Evolutionary conservation across 1,140 invertebrate species (phyloP), one percentile per base, ranked within the genome.

Genomic region (Sitobion miscanthi): DNA sequence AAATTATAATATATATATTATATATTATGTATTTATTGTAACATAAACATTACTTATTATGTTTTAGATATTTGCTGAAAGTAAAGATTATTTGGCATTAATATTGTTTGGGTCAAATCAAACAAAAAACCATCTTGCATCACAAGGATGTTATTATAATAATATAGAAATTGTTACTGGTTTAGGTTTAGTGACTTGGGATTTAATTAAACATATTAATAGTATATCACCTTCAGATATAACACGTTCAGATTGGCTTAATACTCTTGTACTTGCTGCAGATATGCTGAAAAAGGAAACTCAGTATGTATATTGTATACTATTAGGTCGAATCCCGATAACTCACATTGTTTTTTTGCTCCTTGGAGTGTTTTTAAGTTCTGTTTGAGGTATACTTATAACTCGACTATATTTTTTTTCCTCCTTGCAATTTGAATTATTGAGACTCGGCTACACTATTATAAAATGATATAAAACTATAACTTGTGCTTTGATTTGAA

Each of bases 141-240:
- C 3, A 14, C 11, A 54, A 83, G 90, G 90, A 49, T 30, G 2
- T n/a, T 38, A 25, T 83, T 91, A 47, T 38, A 7, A 91, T 17
- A 91, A 91, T 91, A 91, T 91, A 49, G 90, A 91, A 83, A 49
- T 91, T 83, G 90, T 91, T 49, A 52, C 47, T 35, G 83, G n/a
- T 49, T 91, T 91, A 83, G 90, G 90, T 52, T 0, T 52, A 38
- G 90, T 77, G 25, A 82, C 90, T 38, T 91, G 90, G 90, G 69
- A 91, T 82, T 91, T 91, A 83, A 17, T 77, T 35, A 52, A 52
- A 82, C n/a, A 82, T 52, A 21, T 91, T 35, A 30, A n/a, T 52
- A 91, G 47, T 38, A 23, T 91, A 38, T 30, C 90, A 25, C n/a
- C 90, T 83, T 38, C 47, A 49, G 69, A 91, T 91, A 83, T 49